Percentiles rank a stretch among this genome's conserved stretches.
These are phyloP conservation scores for Otocyon megalotis DNA, from an alignment of 2,113 vertebrate genomes.

Conservation along the genomic window DNA sequence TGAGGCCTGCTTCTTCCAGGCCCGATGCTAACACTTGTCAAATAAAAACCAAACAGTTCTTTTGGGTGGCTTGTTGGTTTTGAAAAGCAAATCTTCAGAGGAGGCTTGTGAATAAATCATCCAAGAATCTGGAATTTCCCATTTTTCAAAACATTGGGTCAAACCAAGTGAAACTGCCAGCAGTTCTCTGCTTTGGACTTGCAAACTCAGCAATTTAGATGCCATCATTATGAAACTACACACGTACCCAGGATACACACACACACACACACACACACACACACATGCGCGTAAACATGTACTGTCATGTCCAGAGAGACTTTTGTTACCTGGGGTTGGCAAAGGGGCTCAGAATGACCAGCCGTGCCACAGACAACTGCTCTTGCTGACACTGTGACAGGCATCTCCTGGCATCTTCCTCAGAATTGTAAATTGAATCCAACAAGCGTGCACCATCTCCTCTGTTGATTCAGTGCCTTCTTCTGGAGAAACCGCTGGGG, in stretches of 20 bases:
- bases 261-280: fast-evolving
- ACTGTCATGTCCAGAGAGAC: neutral
- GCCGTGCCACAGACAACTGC: neutral
- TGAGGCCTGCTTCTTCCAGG: fast-evolving
- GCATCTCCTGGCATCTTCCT: neutral
- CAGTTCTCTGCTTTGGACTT: neutral
- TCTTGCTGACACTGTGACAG: neutral
- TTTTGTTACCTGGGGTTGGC: neutral
- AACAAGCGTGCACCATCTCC: neutral
- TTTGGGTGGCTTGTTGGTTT: conserved; percentile 46
- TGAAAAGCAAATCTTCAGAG: conserved; percentile 51
- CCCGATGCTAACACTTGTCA: neutral
- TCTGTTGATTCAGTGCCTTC: neutral
- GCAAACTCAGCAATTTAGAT: neutral
- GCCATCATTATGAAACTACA: neutral
- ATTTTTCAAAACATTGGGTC: conserved; percentile 48
- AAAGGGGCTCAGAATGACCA: neutral
- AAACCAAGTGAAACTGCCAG: conserved; percentile 36
- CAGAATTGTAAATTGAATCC: neutral
- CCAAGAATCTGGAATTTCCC: conserved; percentile 38
- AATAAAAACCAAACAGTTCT: conserved; percentile 19
- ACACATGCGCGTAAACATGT: fast-evolving
- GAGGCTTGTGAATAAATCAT: conserved; percentile 51
- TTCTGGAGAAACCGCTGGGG: neutral
- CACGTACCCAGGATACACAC: neutral